Percentiles rank a stretch among this genome's conserved stretches.
Conservation (phyloP, 1,140 invertebrate genomes). For the Sitobion miscanthi region DNA sequence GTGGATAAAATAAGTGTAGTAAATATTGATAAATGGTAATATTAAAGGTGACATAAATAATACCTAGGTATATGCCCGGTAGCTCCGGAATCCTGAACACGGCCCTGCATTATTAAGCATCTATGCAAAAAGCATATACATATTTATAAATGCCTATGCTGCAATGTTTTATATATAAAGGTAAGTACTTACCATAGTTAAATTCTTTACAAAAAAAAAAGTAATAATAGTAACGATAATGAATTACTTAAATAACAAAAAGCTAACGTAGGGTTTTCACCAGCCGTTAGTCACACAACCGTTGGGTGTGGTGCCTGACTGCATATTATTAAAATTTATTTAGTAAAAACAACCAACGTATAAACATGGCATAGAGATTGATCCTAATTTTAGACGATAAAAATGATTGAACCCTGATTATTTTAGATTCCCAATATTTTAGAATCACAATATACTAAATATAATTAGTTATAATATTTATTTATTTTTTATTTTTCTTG, state of each 20-base stretch:
- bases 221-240: neutral
- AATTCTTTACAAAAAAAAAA: neutral
- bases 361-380: neutral
- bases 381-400: neutral
- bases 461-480: too few species aligned
- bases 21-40: too few species aligned
- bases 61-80: too few species aligned
- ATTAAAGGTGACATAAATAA: too few species aligned
- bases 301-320: slow-evolving; percentile 22
- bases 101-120: too few species aligned
- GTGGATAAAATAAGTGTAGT: too few species aligned
- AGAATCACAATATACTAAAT: neutral
- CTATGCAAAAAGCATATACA: too few species aligned
- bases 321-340: slow-evolving; percentile 34
- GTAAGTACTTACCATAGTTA: neutral
- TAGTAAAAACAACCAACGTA: neutral
- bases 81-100: too few species aligned
- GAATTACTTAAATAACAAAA: neutral
- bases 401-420: neutral
- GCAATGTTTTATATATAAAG: neutral
- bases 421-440: neutral
- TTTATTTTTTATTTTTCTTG: too few species aligned
- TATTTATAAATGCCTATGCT: neutral
- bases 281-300: neutral
- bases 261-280: neutral